These are phyloP conservation scores for Deilephila porcellus DNA, from an alignment of 2,888 invertebrate species.

Conservation along the genomic window DNA sequence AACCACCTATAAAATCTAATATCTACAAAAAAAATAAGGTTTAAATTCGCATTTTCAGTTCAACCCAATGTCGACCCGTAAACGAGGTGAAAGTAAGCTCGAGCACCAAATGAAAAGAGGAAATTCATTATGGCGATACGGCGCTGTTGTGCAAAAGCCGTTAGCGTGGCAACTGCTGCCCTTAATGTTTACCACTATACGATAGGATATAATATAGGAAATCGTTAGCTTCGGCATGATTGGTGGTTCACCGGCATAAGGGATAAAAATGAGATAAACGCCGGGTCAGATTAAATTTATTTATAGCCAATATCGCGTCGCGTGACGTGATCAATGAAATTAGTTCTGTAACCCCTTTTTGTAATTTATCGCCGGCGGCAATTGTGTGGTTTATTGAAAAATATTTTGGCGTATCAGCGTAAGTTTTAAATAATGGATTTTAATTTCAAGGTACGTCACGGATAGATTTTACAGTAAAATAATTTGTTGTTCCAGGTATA, in stretches of 20 bases:
- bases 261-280: conserved; percentile 49
- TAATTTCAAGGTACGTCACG: too few species aligned
- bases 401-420: background rate
- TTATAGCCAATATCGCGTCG: conserved; percentile 25
- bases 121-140: conserved; percentile 68
- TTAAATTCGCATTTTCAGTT: conserved; percentile 5
- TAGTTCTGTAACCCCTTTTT: conserved; percentile 18
- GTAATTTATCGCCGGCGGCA: conserved; percentile 9
- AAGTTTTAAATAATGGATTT: background rate
- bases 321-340: conserved; percentile 21
- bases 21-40: background rate
- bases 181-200: conserved; percentile 58
- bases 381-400: background rate
- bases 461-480: too few species aligned
- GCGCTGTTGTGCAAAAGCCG: conserved; percentile 58
- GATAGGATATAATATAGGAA: conserved; percentile 61
- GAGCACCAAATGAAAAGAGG: conserved; percentile 66
- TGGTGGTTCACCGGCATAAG: conserved; percentile 62
- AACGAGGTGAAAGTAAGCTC: conserved; percentile 48
- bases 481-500: too few species aligned
- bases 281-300: conserved; percentile 41
- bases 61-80: conserved; percentile 13
- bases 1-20: background rate
- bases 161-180: conserved; percentile 63
- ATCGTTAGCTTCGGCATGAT: conserved; percentile 72